These are phyloP conservation scores for Tenthredo scrophulariae DNA, from an alignment of 2,888 invertebrate genomes.

Conservation along the genomic window DNA sequence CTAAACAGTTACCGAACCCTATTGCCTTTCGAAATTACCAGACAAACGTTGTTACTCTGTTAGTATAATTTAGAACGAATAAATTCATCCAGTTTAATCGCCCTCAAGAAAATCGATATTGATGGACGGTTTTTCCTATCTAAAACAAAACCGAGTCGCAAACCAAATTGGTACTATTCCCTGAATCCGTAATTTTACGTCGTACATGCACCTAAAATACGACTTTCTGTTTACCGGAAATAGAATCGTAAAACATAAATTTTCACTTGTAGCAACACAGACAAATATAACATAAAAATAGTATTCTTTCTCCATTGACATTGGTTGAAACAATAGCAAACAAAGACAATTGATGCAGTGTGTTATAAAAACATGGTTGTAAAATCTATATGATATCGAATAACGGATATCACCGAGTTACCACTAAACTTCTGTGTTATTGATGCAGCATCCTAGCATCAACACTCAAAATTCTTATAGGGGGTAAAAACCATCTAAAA, in stretches of 20 bases:
- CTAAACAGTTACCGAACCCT: neutral
- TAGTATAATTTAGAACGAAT: neutral
- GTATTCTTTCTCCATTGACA: neutral
- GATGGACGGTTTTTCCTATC: neutral
- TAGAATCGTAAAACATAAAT: neutral
- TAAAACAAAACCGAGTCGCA: neutral
- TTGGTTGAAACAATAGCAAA: neutral
- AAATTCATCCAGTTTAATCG: neutral
- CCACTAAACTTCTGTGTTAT: neutral
- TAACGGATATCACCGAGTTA: neutral
- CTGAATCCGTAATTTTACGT: neutral
- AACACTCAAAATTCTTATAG: no score
- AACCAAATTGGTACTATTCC: neutral
- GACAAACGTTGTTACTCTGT: neutral
- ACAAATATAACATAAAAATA: neutral
- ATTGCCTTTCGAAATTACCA: neutral
- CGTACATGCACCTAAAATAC: neutral
- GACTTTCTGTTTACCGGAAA: neutral
- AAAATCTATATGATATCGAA: neutral
- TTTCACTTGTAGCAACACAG: neutral
- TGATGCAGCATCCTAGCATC: no score
- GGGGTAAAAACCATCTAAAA: neutral
- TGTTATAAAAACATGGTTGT: no score
- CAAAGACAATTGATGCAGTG: neutral
- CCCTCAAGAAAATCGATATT: neutral